Conservation (phyloP, 2,888 invertebrate species). For the Chymomyza procnemis region DNA sequence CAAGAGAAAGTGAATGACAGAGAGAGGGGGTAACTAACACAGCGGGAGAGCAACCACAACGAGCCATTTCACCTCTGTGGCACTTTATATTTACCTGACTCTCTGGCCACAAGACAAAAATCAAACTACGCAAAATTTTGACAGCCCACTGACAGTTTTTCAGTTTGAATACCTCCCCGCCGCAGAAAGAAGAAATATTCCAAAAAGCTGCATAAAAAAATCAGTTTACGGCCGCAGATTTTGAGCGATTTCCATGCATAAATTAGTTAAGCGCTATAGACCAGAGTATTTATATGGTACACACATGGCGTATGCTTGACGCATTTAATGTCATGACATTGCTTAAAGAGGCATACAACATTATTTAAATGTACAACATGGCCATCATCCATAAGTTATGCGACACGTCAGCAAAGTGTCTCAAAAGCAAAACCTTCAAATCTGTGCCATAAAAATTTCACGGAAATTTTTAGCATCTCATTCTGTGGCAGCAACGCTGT, state of each 20-base stretch:
- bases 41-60: conserved; percentile 7
- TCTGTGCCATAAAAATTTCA: conserved; percentile 37
- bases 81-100: conserved; percentile 24
- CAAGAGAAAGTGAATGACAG: background rate
- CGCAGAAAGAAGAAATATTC: background rate
- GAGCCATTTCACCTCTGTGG: conserved; percentile 1
- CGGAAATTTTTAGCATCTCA: background rate
- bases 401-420: conserved; percentile 41
- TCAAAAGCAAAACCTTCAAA: conserved; percentile 17
- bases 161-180: conserved; percentile 18
- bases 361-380: conserved; percentile 30
- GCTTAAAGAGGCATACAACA: conserved; percentile 5
- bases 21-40: too few relatives aligned
- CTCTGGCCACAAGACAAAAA: conserved; percentile 16
- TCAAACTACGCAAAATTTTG: conserved; percentile 40
- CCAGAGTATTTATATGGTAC: conserved; percentile 2
- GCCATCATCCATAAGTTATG: conserved; percentile 47
- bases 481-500: conserved; percentile 37
- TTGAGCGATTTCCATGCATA: conserved; percentile 44
- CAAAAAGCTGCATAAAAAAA: background rate
- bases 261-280: conserved; percentile 50
- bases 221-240: background rate
- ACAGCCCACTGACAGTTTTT: conserved; percentile 18
- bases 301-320: conserved; percentile 23
- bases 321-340: conserved; percentile 24